Evolutionary conservation across 2,797 vertebrate genomes (phyloP).

Genomic region (Smutsia gigantea): DNA sequence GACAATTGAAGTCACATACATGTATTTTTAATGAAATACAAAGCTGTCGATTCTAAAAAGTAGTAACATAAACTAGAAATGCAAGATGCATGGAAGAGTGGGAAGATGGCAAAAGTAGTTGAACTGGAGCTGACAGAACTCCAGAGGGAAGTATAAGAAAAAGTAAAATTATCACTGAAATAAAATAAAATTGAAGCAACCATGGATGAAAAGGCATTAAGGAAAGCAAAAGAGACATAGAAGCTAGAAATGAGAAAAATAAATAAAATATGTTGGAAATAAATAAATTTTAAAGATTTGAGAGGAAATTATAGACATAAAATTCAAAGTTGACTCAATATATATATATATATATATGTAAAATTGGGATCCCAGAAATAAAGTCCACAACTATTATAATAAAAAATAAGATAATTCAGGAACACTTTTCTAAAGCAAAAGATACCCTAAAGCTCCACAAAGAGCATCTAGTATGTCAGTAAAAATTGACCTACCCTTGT

Average conservation of each 20-base stretch:
- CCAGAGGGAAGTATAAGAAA: background rate
- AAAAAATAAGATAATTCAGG: constrained; percentile 22
- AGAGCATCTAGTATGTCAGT: background rate
- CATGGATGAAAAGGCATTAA: background rate
- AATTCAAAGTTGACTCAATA: background rate
- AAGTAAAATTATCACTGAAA: background rate
- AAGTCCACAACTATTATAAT: background rate
- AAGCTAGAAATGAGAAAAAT: background rate
- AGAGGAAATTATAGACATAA: background rate
- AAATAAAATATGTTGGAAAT: constrained; percentile 11
- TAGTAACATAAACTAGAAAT: background rate
- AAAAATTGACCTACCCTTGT: background rate
- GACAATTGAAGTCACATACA: background rate
- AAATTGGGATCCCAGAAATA: background rate
- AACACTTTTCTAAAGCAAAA: constrained; percentile 15
- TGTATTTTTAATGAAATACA: background rate
- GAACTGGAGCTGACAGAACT: background rate
- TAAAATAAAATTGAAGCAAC: background rate
- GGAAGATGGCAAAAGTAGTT: background rate
- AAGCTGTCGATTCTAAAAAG: background rate
- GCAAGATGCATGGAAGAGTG: no score
- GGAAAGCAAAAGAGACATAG: background rate
- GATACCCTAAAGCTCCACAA: background rate
- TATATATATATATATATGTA: background rate
- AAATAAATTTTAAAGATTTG: background rate